Evolutionary conservation across 2,113 vertebrate genomes (phyloP).

Genomic region (Lepus americanus): DNA sequence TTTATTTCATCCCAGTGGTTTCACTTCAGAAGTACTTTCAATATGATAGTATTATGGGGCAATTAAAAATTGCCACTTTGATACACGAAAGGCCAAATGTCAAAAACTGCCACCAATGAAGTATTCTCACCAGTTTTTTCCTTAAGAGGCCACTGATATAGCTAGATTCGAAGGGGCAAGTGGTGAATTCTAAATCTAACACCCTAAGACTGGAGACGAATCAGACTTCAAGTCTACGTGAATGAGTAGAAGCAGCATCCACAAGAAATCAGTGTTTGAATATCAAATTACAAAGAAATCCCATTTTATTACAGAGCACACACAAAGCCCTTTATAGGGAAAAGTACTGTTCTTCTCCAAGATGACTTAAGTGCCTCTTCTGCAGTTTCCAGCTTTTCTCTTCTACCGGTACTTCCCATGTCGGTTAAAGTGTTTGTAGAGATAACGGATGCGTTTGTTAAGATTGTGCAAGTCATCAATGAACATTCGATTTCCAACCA

Average conservation of each 20-base stretch:
- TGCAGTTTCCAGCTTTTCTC: neutral
- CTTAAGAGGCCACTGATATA: neutral
- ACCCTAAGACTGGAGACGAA: neutral
- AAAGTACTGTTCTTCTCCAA: neutral
- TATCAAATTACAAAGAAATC: conserved; percentile 30
- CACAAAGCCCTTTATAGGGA: neutral
- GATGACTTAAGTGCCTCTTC: neutral
- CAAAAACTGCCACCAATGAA: neutral
- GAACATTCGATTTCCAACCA: conserved; percentile 96
- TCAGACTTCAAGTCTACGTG: neutral
- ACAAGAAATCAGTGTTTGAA: neutral
- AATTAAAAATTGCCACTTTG: conserved; percentile 1
- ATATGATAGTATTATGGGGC: neutral
- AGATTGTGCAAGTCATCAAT: conserved; percentile 91
- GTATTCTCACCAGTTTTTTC: neutral
- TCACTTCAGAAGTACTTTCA: conserved; percentile 50
- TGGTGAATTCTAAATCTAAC: conserved; percentile 11
- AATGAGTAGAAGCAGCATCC: neutral
- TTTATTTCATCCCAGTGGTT: neutral
- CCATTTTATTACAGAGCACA: conserved; percentile 66
- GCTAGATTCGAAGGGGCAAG: conserved; percentile 9
- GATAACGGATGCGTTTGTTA: conserved; percentile 93
- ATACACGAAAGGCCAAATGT: neutral
- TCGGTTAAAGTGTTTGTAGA: conserved; percentile 95
- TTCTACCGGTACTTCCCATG: conserved; percentile 92